Evolutionary conservation across 2,888 invertebrate genomes (phyloP).

Genomic region (Clistopyga incitator): DNA sequence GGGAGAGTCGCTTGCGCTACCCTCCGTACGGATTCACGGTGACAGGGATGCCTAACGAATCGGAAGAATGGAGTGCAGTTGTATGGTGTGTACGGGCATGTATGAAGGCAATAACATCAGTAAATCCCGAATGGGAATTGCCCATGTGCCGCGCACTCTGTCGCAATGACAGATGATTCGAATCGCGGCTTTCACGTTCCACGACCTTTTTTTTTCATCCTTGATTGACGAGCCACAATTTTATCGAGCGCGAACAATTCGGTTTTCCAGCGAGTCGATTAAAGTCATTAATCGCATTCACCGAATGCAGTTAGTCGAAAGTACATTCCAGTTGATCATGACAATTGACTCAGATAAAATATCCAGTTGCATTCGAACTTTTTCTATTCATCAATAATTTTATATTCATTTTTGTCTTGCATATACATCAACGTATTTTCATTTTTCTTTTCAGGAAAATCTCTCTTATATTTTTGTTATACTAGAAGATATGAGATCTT

Average conservation of each 20-base stretch:
- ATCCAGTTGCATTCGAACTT: not conserved
- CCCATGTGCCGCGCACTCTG: constrained; percentile 9
- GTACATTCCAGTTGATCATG: too few relatives aligned
- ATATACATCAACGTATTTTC: too few relatives aligned
- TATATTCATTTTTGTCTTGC: too few relatives aligned
- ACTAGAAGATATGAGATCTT: too few relatives aligned
- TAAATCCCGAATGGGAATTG: constrained; percentile 16
- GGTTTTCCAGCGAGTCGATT: constrained; percentile 1
- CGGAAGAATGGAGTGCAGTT: constrained; percentile 53
- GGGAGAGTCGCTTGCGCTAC: constrained; percentile 14
- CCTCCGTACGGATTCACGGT: constrained; percentile 8
- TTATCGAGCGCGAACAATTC: constrained; percentile 53
- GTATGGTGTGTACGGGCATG: constrained; percentile 13
- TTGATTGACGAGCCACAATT: constrained; percentile 18
- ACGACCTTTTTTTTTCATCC: constrained; percentile 9
- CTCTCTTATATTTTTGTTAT: too few relatives aligned
- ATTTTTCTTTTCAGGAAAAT: too few relatives aligned
- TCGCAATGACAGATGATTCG: constrained; percentile 44
- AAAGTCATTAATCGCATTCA: constrained; percentile 37
- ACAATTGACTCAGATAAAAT: not conserved
- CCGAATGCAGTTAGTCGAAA: not conserved
- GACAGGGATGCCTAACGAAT: constrained; percentile 47
- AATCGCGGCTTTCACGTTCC: constrained; percentile 37
- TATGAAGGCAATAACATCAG: constrained; percentile 28
- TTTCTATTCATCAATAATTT: too few relatives aligned